Conservation (phyloP, 2,888 invertebrate species). For the Lithophane leautieri region DNA sequence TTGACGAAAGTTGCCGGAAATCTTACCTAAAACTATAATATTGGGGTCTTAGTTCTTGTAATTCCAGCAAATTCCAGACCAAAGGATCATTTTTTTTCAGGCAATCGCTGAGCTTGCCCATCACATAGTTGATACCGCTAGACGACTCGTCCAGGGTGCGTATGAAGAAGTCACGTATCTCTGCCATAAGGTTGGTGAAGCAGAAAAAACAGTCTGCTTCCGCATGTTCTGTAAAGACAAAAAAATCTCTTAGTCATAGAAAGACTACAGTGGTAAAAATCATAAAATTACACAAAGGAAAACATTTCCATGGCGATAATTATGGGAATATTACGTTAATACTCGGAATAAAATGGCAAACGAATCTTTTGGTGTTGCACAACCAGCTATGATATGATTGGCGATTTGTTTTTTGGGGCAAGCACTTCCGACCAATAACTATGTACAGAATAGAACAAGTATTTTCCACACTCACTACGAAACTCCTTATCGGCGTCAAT, state of each 20-base stretch:
- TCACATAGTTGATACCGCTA: conserved; percentile 97
- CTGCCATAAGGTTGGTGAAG: conserved; percentile 99
- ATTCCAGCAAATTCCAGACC: conserved; percentile 94
- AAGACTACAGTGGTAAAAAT: neutral
- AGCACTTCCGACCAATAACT: neutral
- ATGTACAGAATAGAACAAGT: neutral
- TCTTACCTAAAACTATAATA: conserved; percentile 97
- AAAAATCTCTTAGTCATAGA: neutral
- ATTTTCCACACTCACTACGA: conserved; percentile 91
- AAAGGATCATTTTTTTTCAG: conserved; percentile 94
- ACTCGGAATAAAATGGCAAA: neutral
- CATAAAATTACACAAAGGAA: too few species aligned
- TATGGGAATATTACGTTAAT: neutral
- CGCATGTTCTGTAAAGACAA: conserved; percentile 92
- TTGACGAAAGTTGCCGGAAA: neutral
- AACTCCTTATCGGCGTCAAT: conserved; percentile 95
- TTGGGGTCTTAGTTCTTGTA: conserved; percentile 97
- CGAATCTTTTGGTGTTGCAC: neutral
- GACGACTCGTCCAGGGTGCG: conserved; percentile 98
- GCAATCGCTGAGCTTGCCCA: conserved; percentile 94
- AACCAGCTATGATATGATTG: neutral
- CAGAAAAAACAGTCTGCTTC: conserved; percentile 99
- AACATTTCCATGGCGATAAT: neutral
- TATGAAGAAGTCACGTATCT: conserved; percentile 99
- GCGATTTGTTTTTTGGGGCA: neutral